Evolutionary conservation across 1,140 invertebrate genomes (phyloP), one percentile per base, ranked within the genome.

Genomic region (Euwallacea fornicatus): DNA sequence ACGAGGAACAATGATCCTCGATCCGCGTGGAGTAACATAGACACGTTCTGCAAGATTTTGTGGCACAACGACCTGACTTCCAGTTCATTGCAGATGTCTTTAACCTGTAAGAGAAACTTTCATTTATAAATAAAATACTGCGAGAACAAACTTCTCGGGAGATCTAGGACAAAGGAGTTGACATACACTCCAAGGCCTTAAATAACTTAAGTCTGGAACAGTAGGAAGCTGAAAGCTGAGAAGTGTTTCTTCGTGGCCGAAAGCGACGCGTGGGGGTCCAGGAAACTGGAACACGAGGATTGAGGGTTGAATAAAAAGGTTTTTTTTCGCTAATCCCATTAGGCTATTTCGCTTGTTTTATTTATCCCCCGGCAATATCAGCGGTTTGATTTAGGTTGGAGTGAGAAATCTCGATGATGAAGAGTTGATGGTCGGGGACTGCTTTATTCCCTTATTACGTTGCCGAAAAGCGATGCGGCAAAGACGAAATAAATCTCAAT

Each of bases 11-110:
- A 82, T 0, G 95, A 98, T 50, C 95, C 95, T 21, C 95, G 85
- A 83, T 98, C 96, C 0, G 96, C 95, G 78, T 95, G 92, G 61
- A 97, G 84, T 7, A 98, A 83, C 62, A 96, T 93, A 75, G 93
- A 93, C 15, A 98, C 95, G 79, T 98, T 98, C 82, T 97, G 95
- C 21, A 98, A 85, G 78, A 98, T 98, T 83, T 98, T 98, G 84
- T 97, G 94, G 80, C 95, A 97, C 73, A 98, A 82, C 11, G 93
- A 95, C 67, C 93, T 88, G 15, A 98, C 91, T 77, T 98, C 96
- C 76, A 98, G 82, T 81, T 98, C 96, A 82, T 97, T 96, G 83
- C 94, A 98, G 77, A 98, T 97, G 81, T 97, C 95, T 83, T 97
- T 97, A 64, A 94, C 91, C 91, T 93, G 77, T 58, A 70, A 80